phyloP scores from a whole-genome alignment of 2,113 vertebrate species.

The Benitochromis conjunctus region DNA sequence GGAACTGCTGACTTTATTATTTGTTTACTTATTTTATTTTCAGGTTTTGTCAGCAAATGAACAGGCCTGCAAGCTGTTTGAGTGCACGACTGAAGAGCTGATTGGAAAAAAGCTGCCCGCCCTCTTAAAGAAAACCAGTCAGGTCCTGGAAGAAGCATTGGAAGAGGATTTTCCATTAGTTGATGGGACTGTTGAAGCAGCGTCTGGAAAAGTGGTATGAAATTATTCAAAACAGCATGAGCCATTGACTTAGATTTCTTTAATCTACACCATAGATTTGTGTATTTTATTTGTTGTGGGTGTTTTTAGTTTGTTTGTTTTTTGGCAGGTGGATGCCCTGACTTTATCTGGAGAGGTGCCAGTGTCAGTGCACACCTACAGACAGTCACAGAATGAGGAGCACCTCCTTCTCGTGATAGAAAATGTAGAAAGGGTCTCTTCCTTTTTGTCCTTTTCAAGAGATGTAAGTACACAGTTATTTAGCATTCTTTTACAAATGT shows the following conservation, averaged over 20 bases:
- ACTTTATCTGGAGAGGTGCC: slow-evolving; percentile 72
- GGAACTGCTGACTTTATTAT: not conserved
- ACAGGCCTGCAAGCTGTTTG: slow-evolving; percentile 82
- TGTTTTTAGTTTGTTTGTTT: not conserved
- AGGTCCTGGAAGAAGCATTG: slow-evolving; percentile 72
- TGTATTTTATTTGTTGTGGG: not conserved
- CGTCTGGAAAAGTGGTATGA: slow-evolving; percentile 85
- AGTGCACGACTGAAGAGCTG: slow-evolving; percentile 75
- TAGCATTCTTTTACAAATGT: not conserved
- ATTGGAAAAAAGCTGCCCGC: slow-evolving; percentile 78
- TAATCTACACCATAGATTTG: not conserved
- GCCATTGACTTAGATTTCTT: not conserved
- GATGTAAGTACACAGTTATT: slow-evolving; percentile 70
- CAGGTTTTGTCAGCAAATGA: slow-evolving; percentile 89
- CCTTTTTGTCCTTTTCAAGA: slow-evolving; percentile 77
- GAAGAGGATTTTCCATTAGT: slow-evolving; percentile 72
- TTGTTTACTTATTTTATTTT: not conserved
- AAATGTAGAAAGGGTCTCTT: slow-evolving; percentile 82
- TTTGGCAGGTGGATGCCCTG: slow-evolving; percentile 78
- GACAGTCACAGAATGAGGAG: slow-evolving; percentile 52
- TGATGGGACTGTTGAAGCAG: slow-evolving; percentile 59
- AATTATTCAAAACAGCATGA: not conserved
- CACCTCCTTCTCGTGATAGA: slow-evolving; percentile 81
- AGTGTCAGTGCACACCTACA: slow-evolving; percentile 79
- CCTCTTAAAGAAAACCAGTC: slow-evolving; percentile 78